phyloP scores from a whole-genome alignment of 2,113 vertebrate species.

The Notechis scutatus region DNA sequence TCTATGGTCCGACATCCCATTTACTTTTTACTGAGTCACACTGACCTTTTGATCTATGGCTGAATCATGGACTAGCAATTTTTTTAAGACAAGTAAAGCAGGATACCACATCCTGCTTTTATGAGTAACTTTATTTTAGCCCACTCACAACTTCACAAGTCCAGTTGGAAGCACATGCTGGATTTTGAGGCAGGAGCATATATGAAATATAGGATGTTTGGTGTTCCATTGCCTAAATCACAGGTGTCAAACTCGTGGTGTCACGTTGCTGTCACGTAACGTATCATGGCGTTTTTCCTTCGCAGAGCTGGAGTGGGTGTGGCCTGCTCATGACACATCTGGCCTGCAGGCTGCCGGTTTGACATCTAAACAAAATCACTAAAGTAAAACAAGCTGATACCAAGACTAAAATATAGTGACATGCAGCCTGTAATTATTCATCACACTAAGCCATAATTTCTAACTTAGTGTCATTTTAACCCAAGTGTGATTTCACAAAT shows the following conservation, averaged over 20 bases:
- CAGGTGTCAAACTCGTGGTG: no score
- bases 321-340: no score
- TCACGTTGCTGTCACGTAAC: no score
- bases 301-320: no score
- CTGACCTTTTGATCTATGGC: conserved; percentile 12
- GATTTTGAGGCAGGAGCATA: not conserved
- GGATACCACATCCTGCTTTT: conserved; percentile 3
- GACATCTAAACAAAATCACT: not conserved
- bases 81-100: not conserved
- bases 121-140: not conserved
- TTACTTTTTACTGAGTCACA: conserved; percentile 11
- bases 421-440: not conserved
- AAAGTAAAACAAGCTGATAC: not conserved
- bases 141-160: not conserved
- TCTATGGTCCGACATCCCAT: not conserved
- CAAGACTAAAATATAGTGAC: not conserved
- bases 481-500: not conserved
- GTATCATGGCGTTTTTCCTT: no score
- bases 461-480: not conserved
- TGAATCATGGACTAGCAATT: not conserved
- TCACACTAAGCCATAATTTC: not conserved
- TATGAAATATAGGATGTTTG: not conserved
- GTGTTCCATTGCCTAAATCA: not conserved
- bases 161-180: not conserved
- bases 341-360: no score